These are phyloP conservation scores for Diplodus sargus DNA, from an alignment of 2,797 vertebrate species.

Conservation along the genomic window DNA sequence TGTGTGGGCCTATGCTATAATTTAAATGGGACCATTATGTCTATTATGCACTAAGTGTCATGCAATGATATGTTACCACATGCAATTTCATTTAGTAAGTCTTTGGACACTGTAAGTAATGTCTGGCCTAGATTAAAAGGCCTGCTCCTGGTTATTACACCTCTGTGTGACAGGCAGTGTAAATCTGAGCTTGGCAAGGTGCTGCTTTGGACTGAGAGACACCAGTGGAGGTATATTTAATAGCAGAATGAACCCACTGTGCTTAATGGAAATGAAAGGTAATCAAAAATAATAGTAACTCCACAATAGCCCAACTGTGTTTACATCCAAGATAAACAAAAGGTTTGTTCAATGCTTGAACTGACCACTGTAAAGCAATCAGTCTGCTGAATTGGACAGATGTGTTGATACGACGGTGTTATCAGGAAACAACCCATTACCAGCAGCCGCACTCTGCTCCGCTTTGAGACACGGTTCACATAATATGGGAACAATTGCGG, in stretches of 20 bases:
- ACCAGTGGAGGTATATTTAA: constrained; percentile 38
- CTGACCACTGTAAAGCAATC: constrained; percentile 32
- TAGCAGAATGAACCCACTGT: constrained; percentile 31
- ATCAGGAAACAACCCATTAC: constrained; percentile 29
- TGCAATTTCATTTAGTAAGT: constrained; percentile 56
- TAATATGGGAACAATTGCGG: constrained; percentile 65
- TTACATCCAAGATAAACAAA: constrained; percentile 23
- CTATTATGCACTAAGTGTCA: constrained; percentile 41
- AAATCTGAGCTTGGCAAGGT: constrained; percentile 53
- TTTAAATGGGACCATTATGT: constrained; percentile 45
- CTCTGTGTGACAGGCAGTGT: constrained; percentile 41
- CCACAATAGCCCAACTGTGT: constrained; percentile 35
- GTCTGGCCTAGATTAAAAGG: constrained; percentile 30
- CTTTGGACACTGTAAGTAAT: constrained; percentile 42
- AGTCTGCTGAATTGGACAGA: constrained; percentile 36
- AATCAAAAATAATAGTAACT: constrained; percentile 48
- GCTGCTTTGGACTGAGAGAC: constrained; percentile 47
- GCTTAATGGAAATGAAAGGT: constrained; percentile 55
- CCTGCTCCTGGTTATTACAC: constrained; percentile 27
- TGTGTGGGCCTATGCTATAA: constrained; percentile 18
- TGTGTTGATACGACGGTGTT: constrained; percentile 34
- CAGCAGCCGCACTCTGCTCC: constrained; percentile 6
- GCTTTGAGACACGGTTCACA: constrained; percentile 42
- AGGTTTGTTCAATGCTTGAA: background rate
- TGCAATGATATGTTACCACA: constrained; percentile 33